Evolutionary conservation across 2,797 vertebrate species (phyloP).

Genomic region (Hipposideros larvatus): DNA sequence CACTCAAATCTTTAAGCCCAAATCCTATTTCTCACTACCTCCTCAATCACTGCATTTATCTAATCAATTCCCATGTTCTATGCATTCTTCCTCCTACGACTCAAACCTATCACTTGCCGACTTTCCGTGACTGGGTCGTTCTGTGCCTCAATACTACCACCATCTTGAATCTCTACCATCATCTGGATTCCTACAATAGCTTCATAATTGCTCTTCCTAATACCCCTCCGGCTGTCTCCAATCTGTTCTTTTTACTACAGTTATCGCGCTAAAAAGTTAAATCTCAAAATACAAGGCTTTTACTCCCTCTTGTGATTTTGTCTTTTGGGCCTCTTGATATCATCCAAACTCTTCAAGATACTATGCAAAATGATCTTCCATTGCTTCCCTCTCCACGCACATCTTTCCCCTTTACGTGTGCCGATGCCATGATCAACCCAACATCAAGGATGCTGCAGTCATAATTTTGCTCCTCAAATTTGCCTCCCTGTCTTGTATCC

Average conservation of each 20-base stretch:
- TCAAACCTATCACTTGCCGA: not conserved
- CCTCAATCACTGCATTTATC: not conserved
- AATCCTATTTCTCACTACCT: not conserved
- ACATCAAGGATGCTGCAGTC: not conserved
- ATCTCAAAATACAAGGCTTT: not conserved
- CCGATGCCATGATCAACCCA: not conserved
- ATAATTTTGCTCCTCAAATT: not conserved
- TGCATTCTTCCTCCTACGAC: not conserved
- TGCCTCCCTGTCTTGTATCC: not conserved
- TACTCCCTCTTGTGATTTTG: not conserved
- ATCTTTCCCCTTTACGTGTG: fast-evolving
- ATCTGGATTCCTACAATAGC: not conserved
- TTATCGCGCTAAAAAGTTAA: not conserved
- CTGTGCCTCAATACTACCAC: too few species aligned
- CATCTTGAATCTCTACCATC: too few species aligned
- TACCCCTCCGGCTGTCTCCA: not conserved
- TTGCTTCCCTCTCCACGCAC: not conserved
- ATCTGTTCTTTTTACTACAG: not conserved
- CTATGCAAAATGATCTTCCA: not conserved
- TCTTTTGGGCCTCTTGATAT: not conserved
- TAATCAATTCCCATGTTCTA: not conserved
- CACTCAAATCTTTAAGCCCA: not conserved
- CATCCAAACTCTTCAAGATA: not conserved
- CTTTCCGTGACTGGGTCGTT: not conserved
- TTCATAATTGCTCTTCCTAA: not conserved